phyloP scores from a whole-genome alignment of 2,888 invertebrate species.

The Gerris lacustris region DNA sequence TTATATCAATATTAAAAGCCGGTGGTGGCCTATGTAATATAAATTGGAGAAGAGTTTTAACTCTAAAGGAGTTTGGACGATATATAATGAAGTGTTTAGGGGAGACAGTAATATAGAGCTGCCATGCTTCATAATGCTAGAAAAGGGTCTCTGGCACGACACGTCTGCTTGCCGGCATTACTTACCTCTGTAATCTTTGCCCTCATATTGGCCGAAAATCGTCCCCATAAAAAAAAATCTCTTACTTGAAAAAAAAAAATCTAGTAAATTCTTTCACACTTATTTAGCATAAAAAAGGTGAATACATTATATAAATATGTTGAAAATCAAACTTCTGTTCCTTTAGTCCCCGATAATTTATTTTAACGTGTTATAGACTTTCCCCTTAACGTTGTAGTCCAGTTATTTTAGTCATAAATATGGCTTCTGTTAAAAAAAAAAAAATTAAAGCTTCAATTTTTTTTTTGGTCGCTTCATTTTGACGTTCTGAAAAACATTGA shows the following conservation, averaged over 20 bases:
- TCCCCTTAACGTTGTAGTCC: too few relatives aligned
- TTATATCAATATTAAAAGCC: conserved; percentile 3
- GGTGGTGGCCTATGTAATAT: neutral
- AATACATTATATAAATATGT: too few relatives aligned
- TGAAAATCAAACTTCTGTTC: too few relatives aligned
- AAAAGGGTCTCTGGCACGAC: neutral
- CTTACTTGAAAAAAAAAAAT: neutral
- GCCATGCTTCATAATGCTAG: conserved; percentile 1
- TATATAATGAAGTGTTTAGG: neutral
- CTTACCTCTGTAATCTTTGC: neutral
- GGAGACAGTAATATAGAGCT: conserved; percentile 3
- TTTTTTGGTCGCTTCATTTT: too few relatives aligned
- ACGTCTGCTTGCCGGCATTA: neutral
- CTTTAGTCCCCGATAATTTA: too few relatives aligned
- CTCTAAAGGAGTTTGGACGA: neutral
- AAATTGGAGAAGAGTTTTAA: neutral
- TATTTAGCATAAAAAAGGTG: too few relatives aligned
- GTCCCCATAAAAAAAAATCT: neutral
- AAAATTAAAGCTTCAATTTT: too few relatives aligned
- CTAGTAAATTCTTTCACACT: too few relatives aligned
- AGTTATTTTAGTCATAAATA: too few relatives aligned
- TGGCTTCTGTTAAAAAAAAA: too few relatives aligned
- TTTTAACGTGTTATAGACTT: too few relatives aligned
- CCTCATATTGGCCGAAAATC: neutral
- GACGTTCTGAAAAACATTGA: too few relatives aligned